Evolutionary conservation across 2,888 invertebrate species (phyloP).

Genomic region (Hesperia comma): DNA sequence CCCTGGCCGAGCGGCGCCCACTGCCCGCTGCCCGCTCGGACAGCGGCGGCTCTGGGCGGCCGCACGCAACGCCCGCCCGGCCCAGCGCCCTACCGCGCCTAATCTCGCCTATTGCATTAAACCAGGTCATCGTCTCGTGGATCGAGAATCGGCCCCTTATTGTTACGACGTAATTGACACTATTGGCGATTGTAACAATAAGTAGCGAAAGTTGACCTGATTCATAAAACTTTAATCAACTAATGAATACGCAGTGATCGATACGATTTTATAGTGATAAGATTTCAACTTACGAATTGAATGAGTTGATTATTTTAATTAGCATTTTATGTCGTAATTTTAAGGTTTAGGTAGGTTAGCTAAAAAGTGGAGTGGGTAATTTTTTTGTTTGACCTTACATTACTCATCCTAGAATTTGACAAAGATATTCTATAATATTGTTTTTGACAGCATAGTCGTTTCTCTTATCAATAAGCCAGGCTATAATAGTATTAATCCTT

Average conservation of each 20-base stretch:
- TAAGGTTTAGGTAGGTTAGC: too few relatives aligned
- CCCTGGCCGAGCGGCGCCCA: conserved; percentile 57
- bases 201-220: background rate
- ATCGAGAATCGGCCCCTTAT: conserved; percentile 24
- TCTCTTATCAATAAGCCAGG: too few relatives aligned
- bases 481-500: too few relatives aligned
- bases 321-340: too few relatives aligned
- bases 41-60: conserved; percentile 61
- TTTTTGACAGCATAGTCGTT: too few relatives aligned
- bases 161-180: conserved; percentile 28
- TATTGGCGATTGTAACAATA: background rate
- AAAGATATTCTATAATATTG: too few relatives aligned
- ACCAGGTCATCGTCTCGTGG: conserved; percentile 71
- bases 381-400: too few relatives aligned
- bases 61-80: conserved; percentile 49
- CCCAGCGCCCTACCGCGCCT: conserved; percentile 51
- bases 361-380: too few relatives aligned
- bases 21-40: conserved; percentile 66
- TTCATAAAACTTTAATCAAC: background rate
- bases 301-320: too few relatives aligned
- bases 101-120: conserved; percentile 66
- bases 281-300: too few relatives aligned
- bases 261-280: too few relatives aligned
- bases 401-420: too few relatives aligned
- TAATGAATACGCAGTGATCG: background rate